Conservation (phyloP, 2,888 invertebrate genomes). For the Pollenia griseotomentosa region DNA sequence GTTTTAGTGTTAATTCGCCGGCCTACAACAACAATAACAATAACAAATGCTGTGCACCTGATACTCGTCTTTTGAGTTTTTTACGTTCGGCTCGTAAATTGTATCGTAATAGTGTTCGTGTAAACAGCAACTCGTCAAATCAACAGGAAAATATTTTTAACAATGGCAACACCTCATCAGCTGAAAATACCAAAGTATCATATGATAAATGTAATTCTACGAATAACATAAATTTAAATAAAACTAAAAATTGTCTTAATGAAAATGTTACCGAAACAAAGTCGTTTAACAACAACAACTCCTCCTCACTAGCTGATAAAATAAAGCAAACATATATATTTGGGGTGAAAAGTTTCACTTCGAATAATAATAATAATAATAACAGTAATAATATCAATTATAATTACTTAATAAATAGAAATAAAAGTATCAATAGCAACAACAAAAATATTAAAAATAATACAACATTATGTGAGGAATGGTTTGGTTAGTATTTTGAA, state of each 20-base stretch:
- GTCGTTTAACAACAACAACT: conserved; percentile 32
- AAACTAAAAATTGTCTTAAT: conserved; percentile 47
- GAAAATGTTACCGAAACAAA: conserved; percentile 41
- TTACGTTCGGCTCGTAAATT: conserved; percentile 79
- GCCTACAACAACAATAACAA: conserved; percentile 51
- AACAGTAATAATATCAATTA: conserved; percentile 63
- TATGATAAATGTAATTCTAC: conserved; percentile 41
- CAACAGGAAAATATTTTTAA: conserved; percentile 29
- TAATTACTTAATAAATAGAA: conserved; percentile 52
- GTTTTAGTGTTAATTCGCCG: conserved; percentile 66
- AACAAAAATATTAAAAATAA: conserved; percentile 70
- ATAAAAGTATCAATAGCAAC: conserved; percentile 46
- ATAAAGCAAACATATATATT: conserved; percentile 59
- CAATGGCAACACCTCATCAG: conserved; percentile 48
- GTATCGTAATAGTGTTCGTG: conserved; percentile 73
- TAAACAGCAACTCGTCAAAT: conserved; percentile 48
- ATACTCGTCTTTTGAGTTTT: conserved; percentile 78
- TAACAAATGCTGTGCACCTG: conserved; percentile 49
- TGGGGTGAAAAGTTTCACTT: conserved; percentile 55
- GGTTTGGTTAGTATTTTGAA: conserved; percentile 80
- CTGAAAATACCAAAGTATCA: conserved; percentile 63
- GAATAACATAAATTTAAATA: conserved; percentile 48
- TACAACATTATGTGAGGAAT: conserved; percentile 77
- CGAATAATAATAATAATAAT: conserved; percentile 52
- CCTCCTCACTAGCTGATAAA: conserved; percentile 39